A percentile compares a stretch with the other conserved stretches of the same genome.
Conservation (phyloP, 2,113 vertebrate genomes). For the Varanus komodoensis region DNA sequence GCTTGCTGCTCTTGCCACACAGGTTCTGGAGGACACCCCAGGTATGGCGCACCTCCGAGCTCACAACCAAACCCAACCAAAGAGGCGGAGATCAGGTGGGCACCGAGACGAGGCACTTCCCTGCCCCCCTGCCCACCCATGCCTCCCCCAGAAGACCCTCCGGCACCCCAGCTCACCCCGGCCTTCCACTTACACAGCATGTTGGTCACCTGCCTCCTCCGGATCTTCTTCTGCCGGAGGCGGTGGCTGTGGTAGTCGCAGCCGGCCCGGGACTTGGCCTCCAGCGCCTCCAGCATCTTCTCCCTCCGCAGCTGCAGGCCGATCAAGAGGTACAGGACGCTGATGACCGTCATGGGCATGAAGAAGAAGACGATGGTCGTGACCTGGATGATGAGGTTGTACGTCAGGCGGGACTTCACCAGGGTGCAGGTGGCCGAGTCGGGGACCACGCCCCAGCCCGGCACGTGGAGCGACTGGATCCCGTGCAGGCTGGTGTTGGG, state of each 20-base stretch:
- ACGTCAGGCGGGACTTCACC: slow-evolving; percentile 83
- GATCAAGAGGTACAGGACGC: slow-evolving; percentile 89
- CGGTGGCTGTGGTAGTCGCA: slow-evolving; percentile 59
- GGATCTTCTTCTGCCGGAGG: slow-evolving; percentile 76
- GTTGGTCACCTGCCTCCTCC: slow-evolving; percentile 90
- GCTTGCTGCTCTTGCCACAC: too few relatives aligned
- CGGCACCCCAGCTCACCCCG: neutral
- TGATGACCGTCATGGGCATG: slow-evolving; percentile 91
- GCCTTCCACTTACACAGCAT: slow-evolving; percentile 90
- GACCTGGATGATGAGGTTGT: slow-evolving; percentile 89
- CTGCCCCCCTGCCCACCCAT: neutral
- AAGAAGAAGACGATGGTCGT: slow-evolving; percentile 92
- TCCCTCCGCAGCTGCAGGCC: slow-evolving; percentile 87
- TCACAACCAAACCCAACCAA: too few relatives aligned
- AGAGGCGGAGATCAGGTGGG: too few relatives aligned
- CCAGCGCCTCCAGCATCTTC: slow-evolving; percentile 78
- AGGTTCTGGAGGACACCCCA: too few relatives aligned
- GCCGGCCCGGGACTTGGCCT: slow-evolving; percentile 62
- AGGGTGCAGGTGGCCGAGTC: slow-evolving; percentile 83
- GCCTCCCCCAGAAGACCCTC: neutral
- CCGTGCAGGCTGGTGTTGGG: slow-evolving; percentile 95
- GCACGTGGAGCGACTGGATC: slow-evolving; percentile 73
- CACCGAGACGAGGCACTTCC: too few relatives aligned
- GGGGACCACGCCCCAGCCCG: slow-evolving; percentile 71
- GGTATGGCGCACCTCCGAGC: too few relatives aligned